Conservation (phyloP, 2,888 invertebrate genomes). For the Stenoptilia bipunctidactyla region DNA sequence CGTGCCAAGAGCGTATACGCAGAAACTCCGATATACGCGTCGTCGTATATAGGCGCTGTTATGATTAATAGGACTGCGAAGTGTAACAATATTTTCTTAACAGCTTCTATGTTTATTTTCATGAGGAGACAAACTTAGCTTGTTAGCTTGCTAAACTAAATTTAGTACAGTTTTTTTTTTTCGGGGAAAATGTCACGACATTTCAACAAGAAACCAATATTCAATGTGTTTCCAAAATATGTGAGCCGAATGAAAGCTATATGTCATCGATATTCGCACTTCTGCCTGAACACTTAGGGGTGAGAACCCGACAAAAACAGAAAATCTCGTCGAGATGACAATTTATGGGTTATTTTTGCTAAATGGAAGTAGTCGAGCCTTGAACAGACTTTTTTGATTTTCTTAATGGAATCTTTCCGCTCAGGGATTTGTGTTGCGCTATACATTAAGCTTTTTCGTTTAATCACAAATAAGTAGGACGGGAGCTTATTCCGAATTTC, state of each 20-base stretch:
- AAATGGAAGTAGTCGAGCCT: constrained; percentile 67
- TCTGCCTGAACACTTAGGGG: constrained; percentile 37
- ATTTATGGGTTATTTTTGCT: constrained; percentile 72
- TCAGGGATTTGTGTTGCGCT: constrained; percentile 61
- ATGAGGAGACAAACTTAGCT: no score
- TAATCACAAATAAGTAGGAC: constrained; percentile 8
- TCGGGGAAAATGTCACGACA: no score
- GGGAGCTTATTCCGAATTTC: neutral
- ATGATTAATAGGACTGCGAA: neutral
- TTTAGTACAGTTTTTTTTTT: no score
- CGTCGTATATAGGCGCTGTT: neutral
- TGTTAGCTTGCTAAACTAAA: no score
- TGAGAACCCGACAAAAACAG: constrained; percentile 65
- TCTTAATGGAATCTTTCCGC: constrained; percentile 70
- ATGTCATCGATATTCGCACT: constrained; percentile 21
- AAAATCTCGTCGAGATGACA: constrained; percentile 71
- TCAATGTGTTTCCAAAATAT: neutral
- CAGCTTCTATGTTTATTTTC: no score
- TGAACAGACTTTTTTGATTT: constrained; percentile 68
- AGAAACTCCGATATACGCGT: constrained; percentile 3
- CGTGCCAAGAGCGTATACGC: constrained; percentile 54
- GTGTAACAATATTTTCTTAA: no score
- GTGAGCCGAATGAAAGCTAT: constrained; percentile 18
- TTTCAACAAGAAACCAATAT: no score
- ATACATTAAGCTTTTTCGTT: constrained; percentile 51